phyloP scores from a whole-genome alignment of 2,797 vertebrate genomes.

The Lacerta bilineata region DNA sequence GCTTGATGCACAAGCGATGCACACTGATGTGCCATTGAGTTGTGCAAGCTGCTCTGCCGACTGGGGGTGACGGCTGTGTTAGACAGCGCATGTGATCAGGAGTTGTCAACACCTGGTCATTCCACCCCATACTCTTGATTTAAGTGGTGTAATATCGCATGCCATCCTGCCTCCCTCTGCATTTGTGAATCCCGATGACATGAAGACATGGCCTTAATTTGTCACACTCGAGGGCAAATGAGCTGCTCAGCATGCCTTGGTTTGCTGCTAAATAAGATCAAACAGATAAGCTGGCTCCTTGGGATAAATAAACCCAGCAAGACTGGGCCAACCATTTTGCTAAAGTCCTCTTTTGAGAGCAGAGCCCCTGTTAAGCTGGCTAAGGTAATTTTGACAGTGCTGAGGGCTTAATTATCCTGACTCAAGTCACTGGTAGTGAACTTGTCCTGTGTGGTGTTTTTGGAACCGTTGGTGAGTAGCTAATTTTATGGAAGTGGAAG shows the following conservation, averaged over 20 bases:
- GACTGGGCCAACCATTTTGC: background rate
- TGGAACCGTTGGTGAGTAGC: background rate
- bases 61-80: background rate
- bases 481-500: too few relatives aligned
- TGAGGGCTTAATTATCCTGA: background rate
- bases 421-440: background rate
- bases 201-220: conserved; percentile 10
- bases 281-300: background rate
- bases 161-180: background rate
- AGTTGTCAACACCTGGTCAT: conserved; percentile 22
- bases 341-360: background rate
- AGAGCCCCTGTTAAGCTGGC: background rate
- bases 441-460: background rate
- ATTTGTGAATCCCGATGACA: conserved; percentile 20
- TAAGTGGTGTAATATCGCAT: conserved; percentile 7
- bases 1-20: background rate
- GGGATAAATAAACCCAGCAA: background rate
- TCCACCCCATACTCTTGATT: background rate
- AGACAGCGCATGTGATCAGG: too few relatives aligned
- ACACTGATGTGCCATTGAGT: background rate
- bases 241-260: background rate
- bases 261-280: background rate
- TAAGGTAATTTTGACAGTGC: background rate
- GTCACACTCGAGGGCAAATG: background rate
- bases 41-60: background rate